Evolutionary conservation across 2,888 invertebrate genomes (phyloP).

Genomic region (Heliconius hortense): DNA sequence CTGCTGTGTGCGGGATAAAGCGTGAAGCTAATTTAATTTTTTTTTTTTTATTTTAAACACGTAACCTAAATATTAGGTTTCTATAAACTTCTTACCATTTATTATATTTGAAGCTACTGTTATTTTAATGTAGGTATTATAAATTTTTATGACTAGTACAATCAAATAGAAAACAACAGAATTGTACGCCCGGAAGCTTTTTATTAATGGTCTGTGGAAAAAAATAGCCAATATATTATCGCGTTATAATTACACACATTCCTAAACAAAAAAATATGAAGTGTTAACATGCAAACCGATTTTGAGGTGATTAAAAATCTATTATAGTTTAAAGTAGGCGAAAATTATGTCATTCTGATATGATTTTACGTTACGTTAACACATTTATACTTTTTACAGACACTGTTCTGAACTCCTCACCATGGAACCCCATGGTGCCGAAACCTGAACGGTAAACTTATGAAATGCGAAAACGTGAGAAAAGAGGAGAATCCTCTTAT

Average conservation of each 20-base stretch:
- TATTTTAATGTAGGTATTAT: neutral
- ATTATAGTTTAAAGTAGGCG: constrained; percentile 21
- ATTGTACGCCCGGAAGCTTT: constrained; percentile 15
- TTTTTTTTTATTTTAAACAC: too few relatives aligned
- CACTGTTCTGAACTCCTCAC: too few relatives aligned
- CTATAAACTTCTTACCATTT: neutral
- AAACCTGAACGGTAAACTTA: too few relatives aligned
- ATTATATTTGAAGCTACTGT: constrained; percentile 5
- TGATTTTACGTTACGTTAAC: constrained; percentile 12
- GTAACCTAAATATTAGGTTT: neutral
- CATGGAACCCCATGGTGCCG: too few relatives aligned
- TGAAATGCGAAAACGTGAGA: too few relatives aligned
- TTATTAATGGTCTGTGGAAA: constrained; percentile 15
- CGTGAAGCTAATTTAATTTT: too few relatives aligned
- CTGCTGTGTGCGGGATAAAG: too few relatives aligned
- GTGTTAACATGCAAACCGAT: constrained; percentile 21
- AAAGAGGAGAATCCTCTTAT: too few relatives aligned
- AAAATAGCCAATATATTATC: constrained; percentile 7
- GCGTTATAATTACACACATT: constrained; percentile 20
- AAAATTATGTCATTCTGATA: constrained; percentile 25
- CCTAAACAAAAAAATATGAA: constrained; percentile 16
- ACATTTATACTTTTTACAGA: too few relatives aligned
- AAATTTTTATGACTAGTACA: neutral
- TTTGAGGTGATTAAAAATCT: constrained; percentile 24
- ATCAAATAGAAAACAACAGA: neutral